Percentiles rank a stretch among this genome's conserved stretches.
phyloP scores from a whole-genome alignment of 2,113 vertebrate species.

The Ramphastos sulfuratus region DNA sequence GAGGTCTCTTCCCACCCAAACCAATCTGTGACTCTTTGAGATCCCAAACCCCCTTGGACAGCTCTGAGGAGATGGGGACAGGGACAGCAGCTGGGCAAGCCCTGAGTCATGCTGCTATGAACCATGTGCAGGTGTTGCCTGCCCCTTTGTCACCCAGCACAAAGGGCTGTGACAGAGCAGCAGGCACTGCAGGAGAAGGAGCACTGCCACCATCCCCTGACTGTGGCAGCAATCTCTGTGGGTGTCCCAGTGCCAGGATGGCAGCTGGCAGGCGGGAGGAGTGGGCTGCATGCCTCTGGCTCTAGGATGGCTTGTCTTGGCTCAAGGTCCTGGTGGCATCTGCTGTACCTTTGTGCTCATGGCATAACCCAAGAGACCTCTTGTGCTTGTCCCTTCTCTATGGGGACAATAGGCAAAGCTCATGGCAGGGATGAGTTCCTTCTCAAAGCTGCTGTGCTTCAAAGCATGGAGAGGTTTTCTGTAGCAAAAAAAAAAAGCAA shows the following conservation, averaged over 20 bases:
- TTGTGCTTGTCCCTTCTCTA: accelerated
- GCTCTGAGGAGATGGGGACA: too few species aligned
- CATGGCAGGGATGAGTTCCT: neutral
- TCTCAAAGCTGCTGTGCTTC: neutral
- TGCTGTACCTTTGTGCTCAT: neutral
- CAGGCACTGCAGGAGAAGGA: neutral
- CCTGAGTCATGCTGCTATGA: neutral
- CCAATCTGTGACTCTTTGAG: neutral
- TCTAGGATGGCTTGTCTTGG: accelerated
- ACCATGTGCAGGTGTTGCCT: accelerated
- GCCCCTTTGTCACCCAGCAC: neutral
- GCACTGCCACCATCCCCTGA: accelerated
- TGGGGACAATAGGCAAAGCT: neutral
- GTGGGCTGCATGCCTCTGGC: neutral
- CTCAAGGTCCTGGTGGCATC: neutral
- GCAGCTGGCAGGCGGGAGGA: neutral
- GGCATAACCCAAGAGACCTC: neutral
- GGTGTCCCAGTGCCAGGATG: neutral
- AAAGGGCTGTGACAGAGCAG: neutral
- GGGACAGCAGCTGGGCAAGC: neutral
- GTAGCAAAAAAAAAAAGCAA: neutral
- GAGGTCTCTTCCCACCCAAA: neutral
- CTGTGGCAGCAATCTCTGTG: accelerated
- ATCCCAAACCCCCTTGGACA: neutral
- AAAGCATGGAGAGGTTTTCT: neutral